Base-by-base conservation (phyloP, 1,140 invertebrate species). In the Trichonephila clavipes region DNA sequence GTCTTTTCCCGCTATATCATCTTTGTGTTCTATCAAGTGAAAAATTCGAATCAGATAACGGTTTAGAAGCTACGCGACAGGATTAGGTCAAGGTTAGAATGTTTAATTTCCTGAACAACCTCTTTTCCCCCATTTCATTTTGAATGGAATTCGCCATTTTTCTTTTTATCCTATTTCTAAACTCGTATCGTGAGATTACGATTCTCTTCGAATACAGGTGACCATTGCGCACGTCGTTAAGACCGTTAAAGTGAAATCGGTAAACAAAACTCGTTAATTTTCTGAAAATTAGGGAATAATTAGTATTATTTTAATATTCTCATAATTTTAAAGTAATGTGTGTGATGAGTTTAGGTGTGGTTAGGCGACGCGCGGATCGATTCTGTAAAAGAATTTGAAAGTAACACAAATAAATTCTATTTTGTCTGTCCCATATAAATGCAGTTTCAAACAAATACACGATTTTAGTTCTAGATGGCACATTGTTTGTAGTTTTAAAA, bases 11-110 rank as follows among this genome's bases (percentile, higher is more conserved):
- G 10, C 72, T 34, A 12, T 40, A 77, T 16, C 28, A 34, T 77
- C 72, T 34, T 72, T 72, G n/a, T 16, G 28, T 28, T 44, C 16
- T 51, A 16, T 58, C 40, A 58, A 59, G 40, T 24, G 81, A 58
- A 83, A 85, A 85, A 85, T 58, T n/a, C 44, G 61, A 64, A 87
- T 64, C 81, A 61, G 85, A 87, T 87, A 64, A 64, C 61, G 61
- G 28, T 14, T 87, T 87, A 7, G 59, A 64, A 87, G 85, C 44
- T n/a, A 83, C 44, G 82, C 59, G 59, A 87, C 59, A 34, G n/a
- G 59, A 87, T 62, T 87, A 64, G 85, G 85, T 87, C 85, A 87
- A 87, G 85, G 85, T 87, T 87, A 40, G 61, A 87, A 61, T 64
- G 61, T 28, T 87, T 64, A 21, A 58, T 64, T 64, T 87, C 61